These are phyloP conservation scores for Bombus sibiricus DNA, from an alignment of 1,140 invertebrate species.

Conservation along the genomic window DNA sequence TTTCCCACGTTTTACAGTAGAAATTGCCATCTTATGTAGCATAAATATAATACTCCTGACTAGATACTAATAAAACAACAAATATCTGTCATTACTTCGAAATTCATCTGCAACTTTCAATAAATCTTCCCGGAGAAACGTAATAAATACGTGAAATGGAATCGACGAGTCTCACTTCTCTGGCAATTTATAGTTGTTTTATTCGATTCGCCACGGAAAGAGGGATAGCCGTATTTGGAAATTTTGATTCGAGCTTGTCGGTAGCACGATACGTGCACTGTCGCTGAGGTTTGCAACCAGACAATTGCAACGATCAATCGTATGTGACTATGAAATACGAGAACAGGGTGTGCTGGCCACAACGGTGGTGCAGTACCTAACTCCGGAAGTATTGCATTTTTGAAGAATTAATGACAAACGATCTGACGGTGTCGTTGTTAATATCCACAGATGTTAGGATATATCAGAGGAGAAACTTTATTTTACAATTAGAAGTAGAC, in stretches of 20 bases:
- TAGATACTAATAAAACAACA: no score
- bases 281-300: constrained; percentile 17
- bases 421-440: no score
- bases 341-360: background rate
- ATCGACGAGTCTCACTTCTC: background rate
- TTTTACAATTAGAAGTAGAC: background rate
- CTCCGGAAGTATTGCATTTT: background rate
- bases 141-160: background rate
- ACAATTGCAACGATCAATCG: constrained; percentile 21
- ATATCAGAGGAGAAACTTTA: background rate
- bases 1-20: no score
- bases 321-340: constrained; percentile 26
- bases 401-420: background rate
- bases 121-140: background rate
- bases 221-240: background rate
- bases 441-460: background rate
- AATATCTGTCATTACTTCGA: background rate
- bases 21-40: no score
- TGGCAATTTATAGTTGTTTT: constrained; percentile 1
- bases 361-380: background rate
- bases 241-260: constrained; percentile 10
- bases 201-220: background rate
- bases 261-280: background rate
- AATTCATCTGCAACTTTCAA: background rate
- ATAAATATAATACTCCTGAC: no score